These are phyloP conservation scores for Pangasius sanitwongsei DNA, from an alignment of 2,797 vertebrate species.

Conservation along the genomic window DNA sequence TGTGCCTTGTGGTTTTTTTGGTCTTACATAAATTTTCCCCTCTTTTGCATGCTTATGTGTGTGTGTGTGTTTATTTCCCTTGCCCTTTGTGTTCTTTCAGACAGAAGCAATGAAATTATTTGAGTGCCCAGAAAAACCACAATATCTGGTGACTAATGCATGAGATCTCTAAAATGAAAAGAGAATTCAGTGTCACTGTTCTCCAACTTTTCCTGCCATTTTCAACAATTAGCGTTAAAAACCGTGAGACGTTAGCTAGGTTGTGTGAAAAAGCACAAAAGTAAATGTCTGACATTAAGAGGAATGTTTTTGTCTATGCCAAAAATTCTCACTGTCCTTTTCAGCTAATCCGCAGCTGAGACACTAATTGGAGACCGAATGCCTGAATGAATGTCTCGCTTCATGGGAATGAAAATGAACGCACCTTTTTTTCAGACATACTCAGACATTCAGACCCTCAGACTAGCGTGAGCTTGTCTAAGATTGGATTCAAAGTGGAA, in stretches of 20 bases:
- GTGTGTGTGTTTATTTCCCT: background rate
- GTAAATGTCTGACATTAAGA: constrained; percentile 4
- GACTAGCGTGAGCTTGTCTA: background rate
- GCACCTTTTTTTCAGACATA: background rate
- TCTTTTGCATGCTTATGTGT: background rate
- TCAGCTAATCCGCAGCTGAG: background rate
- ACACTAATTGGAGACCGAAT: constrained; percentile 2
- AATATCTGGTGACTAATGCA: background rate
- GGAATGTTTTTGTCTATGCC: background rate
- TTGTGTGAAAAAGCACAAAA: background rate
- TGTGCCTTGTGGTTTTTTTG: background rate
- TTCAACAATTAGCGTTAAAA: background rate
- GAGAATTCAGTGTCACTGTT: background rate
- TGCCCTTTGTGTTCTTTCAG: background rate
- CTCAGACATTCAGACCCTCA: background rate
- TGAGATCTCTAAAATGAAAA: background rate
- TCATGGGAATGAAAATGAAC: background rate
- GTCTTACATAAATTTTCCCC: background rate
- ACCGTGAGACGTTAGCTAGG: background rate
- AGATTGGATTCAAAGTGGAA: background rate
- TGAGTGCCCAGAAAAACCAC: background rate
- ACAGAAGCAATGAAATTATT: background rate
- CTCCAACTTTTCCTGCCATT: background rate
- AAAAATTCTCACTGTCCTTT: background rate
- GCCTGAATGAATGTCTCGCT: background rate